Evolutionary conservation across 35 echinoderm and acorn worm species (phyloP).

Genomic region (Holothuria glaberrima): DNA sequence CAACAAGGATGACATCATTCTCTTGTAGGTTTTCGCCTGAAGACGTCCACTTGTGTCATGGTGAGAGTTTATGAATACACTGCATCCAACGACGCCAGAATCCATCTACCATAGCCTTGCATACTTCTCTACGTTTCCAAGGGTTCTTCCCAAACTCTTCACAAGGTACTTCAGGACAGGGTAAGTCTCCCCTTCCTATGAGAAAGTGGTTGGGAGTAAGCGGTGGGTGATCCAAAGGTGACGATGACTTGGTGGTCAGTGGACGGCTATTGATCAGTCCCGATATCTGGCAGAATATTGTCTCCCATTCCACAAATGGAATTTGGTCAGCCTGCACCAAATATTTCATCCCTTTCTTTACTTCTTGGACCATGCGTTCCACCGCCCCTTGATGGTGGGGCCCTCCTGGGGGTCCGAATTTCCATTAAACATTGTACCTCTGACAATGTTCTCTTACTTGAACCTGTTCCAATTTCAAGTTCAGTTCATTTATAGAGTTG

Average conservation of each 20-base stretch:
- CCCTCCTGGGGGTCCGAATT: slow-evolving; percentile 67
- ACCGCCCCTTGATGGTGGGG: slow-evolving; percentile 66
- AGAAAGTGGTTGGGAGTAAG: slow-evolving; percentile 85
- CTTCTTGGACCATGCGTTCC: slow-evolving; percentile 70
- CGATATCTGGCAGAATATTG: slow-evolving; percentile 56
- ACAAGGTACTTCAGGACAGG: slow-evolving; percentile 60
- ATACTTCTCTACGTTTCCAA: slow-evolving; percentile 79
- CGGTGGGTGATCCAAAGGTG: slow-evolving; percentile 74
- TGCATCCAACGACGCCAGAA: slow-evolving; percentile 70
- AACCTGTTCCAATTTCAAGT: slow-evolving; percentile 20
- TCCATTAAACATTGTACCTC: slow-evolving; percentile 60
- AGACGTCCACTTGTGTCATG: slow-evolving; percentile 59
- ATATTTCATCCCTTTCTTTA: slow-evolving; percentile 58
- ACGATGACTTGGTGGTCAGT: slow-evolving; percentile 74
- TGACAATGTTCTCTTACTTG: slow-evolving; percentile 55
- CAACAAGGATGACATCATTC: slow-evolving; percentile 64
- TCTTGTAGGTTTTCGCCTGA: slow-evolving; percentile 53
- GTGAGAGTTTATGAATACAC: slow-evolving; percentile 75
- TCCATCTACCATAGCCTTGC: slow-evolving; percentile 76
- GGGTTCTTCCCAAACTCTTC: slow-evolving; percentile 47
- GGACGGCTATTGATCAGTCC: slow-evolving; percentile 63
- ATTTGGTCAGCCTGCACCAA: slow-evolving; percentile 66
- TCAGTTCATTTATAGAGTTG: slow-evolving; percentile 42
- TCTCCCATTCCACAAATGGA: slow-evolving; percentile 65
- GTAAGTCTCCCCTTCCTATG: slow-evolving; percentile 87